Percentiles rank a stretch among this genome's conserved stretches.
Conservation (phyloP, 2,797 vertebrate species). For the Sebastes wilsoni region DNA sequence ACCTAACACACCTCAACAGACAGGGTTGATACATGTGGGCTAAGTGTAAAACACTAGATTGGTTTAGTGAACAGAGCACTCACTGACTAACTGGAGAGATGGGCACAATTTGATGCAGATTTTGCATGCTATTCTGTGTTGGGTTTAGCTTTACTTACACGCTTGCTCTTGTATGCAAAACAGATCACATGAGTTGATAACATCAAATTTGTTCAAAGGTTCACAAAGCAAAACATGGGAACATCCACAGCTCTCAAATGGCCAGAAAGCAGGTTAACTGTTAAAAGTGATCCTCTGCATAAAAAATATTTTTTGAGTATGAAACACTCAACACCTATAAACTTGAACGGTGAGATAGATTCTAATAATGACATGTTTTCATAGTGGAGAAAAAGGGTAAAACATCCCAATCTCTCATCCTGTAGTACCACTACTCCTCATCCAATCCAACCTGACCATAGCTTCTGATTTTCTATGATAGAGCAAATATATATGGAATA, state of each 20-base stretch:
- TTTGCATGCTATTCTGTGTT: not conserved
- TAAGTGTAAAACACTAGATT: slow-evolving; percentile 36
- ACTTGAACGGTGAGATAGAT: too few species aligned
- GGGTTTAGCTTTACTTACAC: not conserved
- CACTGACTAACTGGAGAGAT: not conserved
- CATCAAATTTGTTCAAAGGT: not conserved
- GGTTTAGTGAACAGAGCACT: not conserved
- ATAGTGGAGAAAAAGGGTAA: not conserved
- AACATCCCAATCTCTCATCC: not conserved
- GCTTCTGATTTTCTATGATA: not conserved
- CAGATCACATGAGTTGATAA: not conserved
- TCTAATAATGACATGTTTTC: too few species aligned
- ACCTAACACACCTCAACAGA: slow-evolving; percentile 53
- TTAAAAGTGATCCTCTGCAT: not conserved
- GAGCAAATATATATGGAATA: not conserved
- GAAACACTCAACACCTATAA: not conserved
- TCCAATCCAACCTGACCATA: not conserved
- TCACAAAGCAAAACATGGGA: not conserved
- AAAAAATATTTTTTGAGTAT: not conserved
- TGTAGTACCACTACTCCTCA: not conserved
- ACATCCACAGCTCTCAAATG: not conserved
- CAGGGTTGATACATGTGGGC: slow-evolving; percentile 49
- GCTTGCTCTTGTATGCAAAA: not conserved
- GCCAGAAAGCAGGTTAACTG: not conserved
- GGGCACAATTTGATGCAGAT: not conserved